Evolutionary conservation across 2,797 vertebrate species (phyloP).

Genomic region (Lepilemur ruficaudatus): DNA sequence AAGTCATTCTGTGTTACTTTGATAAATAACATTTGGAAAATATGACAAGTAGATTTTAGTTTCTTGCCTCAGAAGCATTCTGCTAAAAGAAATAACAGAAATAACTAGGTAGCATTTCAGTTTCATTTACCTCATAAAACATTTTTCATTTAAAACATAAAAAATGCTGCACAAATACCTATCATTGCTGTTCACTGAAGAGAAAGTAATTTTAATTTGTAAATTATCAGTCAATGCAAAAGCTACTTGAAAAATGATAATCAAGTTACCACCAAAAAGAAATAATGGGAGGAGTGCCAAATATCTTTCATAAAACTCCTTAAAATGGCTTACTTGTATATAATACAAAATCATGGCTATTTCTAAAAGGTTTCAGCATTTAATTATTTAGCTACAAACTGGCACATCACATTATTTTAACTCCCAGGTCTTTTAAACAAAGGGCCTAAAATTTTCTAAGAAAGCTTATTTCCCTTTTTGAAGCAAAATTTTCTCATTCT

Average conservation of each 20-base stretch:
- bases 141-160: constrained; percentile 47
- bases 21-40: constrained; percentile 70
- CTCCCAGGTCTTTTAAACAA: constrained; percentile 51
- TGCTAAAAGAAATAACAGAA: constrained; percentile 69
- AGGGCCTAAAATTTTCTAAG: constrained; percentile 45
- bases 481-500: constrained; percentile 44
- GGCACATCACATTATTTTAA: not conserved
- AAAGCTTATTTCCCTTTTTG: constrained; percentile 22
- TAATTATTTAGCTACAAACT: constrained; percentile 30
- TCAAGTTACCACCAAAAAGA: constrained; percentile 29
- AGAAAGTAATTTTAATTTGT: constrained; percentile 39
- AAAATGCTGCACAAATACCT: constrained; percentile 37
- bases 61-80: constrained; percentile 62
- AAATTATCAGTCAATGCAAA: constrained; percentile 47
- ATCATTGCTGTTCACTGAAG: not conserved
- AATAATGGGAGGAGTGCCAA: not conserved
- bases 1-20: constrained; percentile 66
- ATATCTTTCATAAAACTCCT: constrained; percentile 42
- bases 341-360: constrained; percentile 27
- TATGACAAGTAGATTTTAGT: constrained; percentile 56
- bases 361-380: constrained; percentile 48
- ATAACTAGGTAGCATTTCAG: constrained; percentile 57
- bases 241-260: constrained; percentile 17
- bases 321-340: constrained; percentile 28
- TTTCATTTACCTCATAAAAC: constrained; percentile 48